A percentile compares a stretch with the other conserved stretches of the same genome.
Conservation (phyloP, 2,797 vertebrate genomes). For the Craterocephalus amniculus region DNA sequence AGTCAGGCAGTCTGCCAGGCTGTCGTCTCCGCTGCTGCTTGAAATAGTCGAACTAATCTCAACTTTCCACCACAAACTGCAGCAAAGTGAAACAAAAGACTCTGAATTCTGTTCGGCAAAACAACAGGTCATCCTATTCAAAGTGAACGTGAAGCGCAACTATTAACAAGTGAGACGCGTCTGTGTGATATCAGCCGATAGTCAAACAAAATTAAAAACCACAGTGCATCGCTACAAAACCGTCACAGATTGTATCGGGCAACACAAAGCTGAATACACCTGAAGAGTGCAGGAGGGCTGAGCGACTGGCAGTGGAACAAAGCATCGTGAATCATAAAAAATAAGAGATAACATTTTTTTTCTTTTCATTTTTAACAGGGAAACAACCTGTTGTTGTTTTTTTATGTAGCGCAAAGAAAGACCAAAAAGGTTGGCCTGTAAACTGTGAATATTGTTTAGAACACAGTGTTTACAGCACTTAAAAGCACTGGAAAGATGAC, state of each 20-base stretch:
- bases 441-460: neutral
- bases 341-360: neutral
- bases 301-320: neutral
- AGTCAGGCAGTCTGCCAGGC: too few species aligned
- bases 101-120: neutral
- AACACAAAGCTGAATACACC: neutral
- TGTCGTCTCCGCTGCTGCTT: neutral
- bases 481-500: neutral
- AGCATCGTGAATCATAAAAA: neutral
- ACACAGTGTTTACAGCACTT: neutral
- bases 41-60: neutral
- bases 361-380: neutral
- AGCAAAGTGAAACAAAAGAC: neutral
- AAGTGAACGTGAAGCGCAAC: neutral
- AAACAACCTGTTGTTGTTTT: neutral
- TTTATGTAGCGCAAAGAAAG: neutral
- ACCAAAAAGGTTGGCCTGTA: neutral
- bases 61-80: neutral
- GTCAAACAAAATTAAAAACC: neutral
- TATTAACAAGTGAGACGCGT: neutral
- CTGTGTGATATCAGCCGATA: neutral
- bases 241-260: neutral
- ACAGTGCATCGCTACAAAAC: too few species aligned
- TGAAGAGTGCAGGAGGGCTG: neutral
- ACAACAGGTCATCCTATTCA: neutral